phyloP scores from a whole-genome alignment of 2,888 invertebrate genomes.

The Chaetoderma sp. region DNA sequence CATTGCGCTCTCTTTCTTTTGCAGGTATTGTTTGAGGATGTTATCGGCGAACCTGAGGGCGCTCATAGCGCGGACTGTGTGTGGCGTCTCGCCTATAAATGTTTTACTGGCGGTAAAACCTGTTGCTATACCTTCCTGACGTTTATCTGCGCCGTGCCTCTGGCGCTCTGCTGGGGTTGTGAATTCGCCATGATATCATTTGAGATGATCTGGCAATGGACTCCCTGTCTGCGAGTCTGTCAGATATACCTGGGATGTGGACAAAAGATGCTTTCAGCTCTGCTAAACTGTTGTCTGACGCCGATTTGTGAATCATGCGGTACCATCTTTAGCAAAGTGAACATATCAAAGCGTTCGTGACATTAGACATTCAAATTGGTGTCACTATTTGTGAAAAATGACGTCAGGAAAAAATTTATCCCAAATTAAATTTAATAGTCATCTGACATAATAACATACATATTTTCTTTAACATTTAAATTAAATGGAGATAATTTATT shows the following conservation, averaged over 20 bases:
- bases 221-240: slow-evolving; percentile 77
- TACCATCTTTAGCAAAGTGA: slow-evolving; percentile 45
- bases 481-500: no score
- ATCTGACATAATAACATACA: no score
- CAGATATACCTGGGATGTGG: slow-evolving; percentile 73
- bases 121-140: slow-evolving; percentile 80
- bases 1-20: slow-evolving; percentile 14
- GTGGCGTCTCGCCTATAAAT: slow-evolving; percentile 76
- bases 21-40: slow-evolving; percentile 70
- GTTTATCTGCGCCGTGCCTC: slow-evolving; percentile 78
- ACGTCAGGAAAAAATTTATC: no score
- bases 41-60: slow-evolving; percentile 60
- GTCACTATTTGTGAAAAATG: no score
- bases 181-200: slow-evolving; percentile 72
- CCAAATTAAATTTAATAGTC: no score
- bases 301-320: slow-evolving; percentile 75
- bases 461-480: no score
- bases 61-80: slow-evolving; percentile 75
- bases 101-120: slow-evolving; percentile 77
- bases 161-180: slow-evolving; percentile 74
- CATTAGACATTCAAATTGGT: not conserved
- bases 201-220: slow-evolving; percentile 80
- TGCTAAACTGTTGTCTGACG: slow-evolving; percentile 73
- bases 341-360: not conserved
- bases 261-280: slow-evolving; percentile 68